Evolutionary conservation across 2,113 vertebrate species (phyloP).

Genomic region (Conger conger): DNA sequence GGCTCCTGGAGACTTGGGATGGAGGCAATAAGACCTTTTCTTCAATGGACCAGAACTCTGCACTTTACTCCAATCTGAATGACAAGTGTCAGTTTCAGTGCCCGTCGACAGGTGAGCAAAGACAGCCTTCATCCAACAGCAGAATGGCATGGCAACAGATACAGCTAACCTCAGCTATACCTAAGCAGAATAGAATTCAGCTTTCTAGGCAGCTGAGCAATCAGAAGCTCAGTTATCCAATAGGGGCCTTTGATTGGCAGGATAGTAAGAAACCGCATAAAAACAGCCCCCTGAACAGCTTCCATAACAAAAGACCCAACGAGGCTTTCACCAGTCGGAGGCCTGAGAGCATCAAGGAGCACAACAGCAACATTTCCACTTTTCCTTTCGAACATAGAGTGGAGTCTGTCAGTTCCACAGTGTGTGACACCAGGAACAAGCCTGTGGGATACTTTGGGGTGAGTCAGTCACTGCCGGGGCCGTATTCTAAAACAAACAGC

Average conservation of each 20-base stretch:
- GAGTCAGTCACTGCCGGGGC: conserved; percentile 68
- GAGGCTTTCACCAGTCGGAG: conserved; percentile 73
- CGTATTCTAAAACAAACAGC: conserved; percentile 64
- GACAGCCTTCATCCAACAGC: conserved; percentile 69
- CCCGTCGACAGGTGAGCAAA: conserved; percentile 76
- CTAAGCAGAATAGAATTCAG: conserved; percentile 74
- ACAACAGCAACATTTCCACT: conserved; percentile 50
- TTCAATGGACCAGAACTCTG: conserved; percentile 71
- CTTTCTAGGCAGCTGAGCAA: conserved; percentile 74
- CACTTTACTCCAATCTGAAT: conserved; percentile 67
- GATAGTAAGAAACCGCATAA: conserved; percentile 72
- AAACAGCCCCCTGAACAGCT: conserved; percentile 58
- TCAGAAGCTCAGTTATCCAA: conserved; percentile 78
- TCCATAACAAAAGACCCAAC: conserved; percentile 62
- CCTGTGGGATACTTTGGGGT: conserved; percentile 77
- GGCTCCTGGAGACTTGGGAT: conserved; percentile 82
- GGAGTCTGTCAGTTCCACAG: conserved; percentile 68
- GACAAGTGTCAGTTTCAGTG: conserved; percentile 78
- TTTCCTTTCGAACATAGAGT: conserved; percentile 68
- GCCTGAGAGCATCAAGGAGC: conserved; percentile 66
- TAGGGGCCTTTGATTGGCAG: conserved; percentile 77
- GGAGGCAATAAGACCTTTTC: conserved; percentile 73
- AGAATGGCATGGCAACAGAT: conserved; percentile 83
- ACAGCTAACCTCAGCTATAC: conserved; percentile 65
- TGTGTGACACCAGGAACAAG: conserved; percentile 76